phyloP scores from a whole-genome alignment of 1,140 invertebrate species.

The Drosophila micromelanica region DNA sequence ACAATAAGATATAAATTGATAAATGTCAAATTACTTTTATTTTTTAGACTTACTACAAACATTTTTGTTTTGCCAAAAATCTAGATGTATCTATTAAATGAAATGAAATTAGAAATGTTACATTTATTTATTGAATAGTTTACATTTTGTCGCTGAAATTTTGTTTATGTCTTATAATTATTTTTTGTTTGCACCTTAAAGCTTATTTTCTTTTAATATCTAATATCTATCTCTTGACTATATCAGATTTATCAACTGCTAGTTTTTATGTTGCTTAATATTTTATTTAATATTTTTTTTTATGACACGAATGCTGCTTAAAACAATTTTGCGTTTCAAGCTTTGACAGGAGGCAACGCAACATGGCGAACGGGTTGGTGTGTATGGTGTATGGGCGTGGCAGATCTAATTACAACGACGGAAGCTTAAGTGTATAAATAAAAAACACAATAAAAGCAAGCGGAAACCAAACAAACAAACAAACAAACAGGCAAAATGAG shows the following conservation, averaged over 20 bases:
- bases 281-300: too few relatives aligned
- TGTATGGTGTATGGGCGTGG: slow-evolving; percentile 34
- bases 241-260: neutral
- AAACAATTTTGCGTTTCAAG: slow-evolving; percentile 47
- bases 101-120: too few relatives aligned
- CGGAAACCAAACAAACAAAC: slow-evolving; percentile 26
- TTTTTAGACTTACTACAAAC: too few relatives aligned
- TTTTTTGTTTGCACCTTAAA: too few relatives aligned
- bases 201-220: too few relatives aligned
- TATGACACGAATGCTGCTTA: slow-evolving; percentile 47
- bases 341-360: slow-evolving; percentile 5
- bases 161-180: too few relatives aligned
- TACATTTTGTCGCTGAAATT: too few relatives aligned
- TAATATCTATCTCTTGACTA: neutral
- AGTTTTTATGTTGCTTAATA: neutral
- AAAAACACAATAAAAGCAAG: slow-evolving; percentile 41
- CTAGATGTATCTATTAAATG: too few relatives aligned
- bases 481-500: slow-evolving; percentile 51
- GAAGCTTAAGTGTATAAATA: slow-evolving; percentile 66
- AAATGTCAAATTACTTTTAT: too few relatives aligned
- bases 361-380: neutral
- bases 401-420: slow-evolving; percentile 62
- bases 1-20: too few relatives aligned
- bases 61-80: too few relatives aligned
- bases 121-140: too few relatives aligned